Percentiles rank a stretch among this genome's conserved stretches.
Evolutionary conservation across 2,113 vertebrate genomes (phyloP).

Genomic region (Ivindomyrus marchei): DNA sequence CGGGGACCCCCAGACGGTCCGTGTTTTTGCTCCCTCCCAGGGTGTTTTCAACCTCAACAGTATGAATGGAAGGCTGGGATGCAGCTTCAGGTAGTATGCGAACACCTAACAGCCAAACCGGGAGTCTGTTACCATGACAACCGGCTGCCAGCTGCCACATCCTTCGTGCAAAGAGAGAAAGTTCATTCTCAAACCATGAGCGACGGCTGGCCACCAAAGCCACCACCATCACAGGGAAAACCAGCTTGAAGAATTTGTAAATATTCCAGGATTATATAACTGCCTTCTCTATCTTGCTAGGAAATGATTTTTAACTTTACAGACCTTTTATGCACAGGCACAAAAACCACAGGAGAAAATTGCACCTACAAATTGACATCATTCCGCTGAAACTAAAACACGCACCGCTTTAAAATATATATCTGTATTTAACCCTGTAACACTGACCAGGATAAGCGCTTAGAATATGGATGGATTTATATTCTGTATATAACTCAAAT

Average conservation of each 20-base stretch:
- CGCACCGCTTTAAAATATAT: not conserved
- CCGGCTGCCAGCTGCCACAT: not conserved
- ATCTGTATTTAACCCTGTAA: not conserved
- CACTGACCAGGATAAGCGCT: not conserved
- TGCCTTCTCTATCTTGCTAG: not conserved
- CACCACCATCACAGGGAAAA: not conserved
- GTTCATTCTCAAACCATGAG: not conserved
- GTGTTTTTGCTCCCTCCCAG: not conserved
- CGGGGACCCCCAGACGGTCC: not conserved
- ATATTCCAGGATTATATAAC: not conserved
- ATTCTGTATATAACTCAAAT: not conserved
- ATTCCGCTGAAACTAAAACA: not conserved
- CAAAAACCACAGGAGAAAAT: not conserved
- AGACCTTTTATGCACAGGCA: not conserved
- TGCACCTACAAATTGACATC: not conserved
- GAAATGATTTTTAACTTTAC: not conserved
- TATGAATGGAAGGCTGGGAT: not conserved
- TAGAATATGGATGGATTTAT: not conserved
- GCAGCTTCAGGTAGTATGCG: not conserved
- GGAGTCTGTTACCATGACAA: slow-evolving; percentile 14
- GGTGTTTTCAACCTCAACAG: not conserved
- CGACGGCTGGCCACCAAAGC: not conserved
- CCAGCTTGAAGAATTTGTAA: not conserved
- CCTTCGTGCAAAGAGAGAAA: not conserved
- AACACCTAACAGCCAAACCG: not conserved